phyloP scores from a whole-genome alignment of 2,113 vertebrate species.

The Oncorhynchus gorbuscha region DNA sequence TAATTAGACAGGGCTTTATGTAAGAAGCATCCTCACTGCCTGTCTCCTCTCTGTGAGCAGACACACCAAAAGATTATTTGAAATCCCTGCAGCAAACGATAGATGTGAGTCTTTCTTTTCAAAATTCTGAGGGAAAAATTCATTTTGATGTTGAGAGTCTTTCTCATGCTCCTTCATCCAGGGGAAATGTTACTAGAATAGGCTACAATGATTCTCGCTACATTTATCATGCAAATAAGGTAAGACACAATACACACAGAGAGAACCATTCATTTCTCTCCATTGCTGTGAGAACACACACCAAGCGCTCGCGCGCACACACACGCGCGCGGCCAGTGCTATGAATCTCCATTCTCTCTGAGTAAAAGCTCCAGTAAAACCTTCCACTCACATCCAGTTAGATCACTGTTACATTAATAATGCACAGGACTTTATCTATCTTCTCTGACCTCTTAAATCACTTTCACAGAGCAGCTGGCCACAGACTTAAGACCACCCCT shows the following conservation, averaged over 20 bases:
- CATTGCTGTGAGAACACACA: neutral
- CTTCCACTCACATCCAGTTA: slow-evolving; percentile 78
- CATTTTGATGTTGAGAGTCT: slow-evolving; percentile 24
- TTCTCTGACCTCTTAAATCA: slow-evolving; percentile 83
- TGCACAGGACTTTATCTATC: slow-evolving; percentile 80
- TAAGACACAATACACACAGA: slow-evolving; percentile 31
- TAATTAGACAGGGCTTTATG: neutral
- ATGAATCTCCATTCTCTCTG: slow-evolving; percentile 54
- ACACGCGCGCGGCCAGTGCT: neutral
- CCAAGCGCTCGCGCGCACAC: no score
- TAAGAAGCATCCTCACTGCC: slow-evolving; percentile 5
- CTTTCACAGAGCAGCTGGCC: slow-evolving; percentile 73
- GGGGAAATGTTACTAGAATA: slow-evolving; percentile 19
- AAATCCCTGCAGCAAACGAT: slow-evolving; percentile 18
- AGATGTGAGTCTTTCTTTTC: slow-evolving; percentile 24
- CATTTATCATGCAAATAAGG: slow-evolving; percentile 49
- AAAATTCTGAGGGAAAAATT: slow-evolving; percentile 14
- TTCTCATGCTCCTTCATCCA: slow-evolving; percentile 36
- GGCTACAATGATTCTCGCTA: slow-evolving; percentile 18
- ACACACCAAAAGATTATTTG: neutral
- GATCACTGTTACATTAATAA: slow-evolving; percentile 84
- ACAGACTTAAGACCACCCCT: slow-evolving; percentile 72
- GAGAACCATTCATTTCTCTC: slow-evolving; percentile 21
- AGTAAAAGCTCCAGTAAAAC: slow-evolving; percentile 57
- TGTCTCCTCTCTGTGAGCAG: slow-evolving; percentile 14